Evolutionary conservation across 2,888 invertebrate genomes (phyloP).

Genomic region (Onthophagus sagittarius): DNA sequence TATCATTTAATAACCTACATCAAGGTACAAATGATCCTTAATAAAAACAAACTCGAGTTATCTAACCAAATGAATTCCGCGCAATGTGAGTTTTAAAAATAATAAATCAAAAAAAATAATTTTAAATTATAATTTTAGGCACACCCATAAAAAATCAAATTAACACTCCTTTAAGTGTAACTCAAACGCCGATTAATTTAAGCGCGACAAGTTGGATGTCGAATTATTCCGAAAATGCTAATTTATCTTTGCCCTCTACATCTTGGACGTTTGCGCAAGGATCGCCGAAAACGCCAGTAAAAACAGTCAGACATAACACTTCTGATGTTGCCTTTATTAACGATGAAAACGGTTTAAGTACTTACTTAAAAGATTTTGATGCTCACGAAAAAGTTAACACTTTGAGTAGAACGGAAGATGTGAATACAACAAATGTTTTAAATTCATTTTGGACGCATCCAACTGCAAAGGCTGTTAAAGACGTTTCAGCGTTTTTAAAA

Average conservation of each 20-base stretch:
- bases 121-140: conserved; percentile 10
- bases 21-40: background rate
- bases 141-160: conserved; percentile 14
- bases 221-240: conserved; percentile 37
- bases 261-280: conserved; percentile 46
- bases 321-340: conserved; percentile 48
- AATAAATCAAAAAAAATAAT: background rate
- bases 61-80: background rate
- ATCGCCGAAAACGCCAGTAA: conserved; percentile 28
- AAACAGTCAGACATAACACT: conserved; percentile 15
- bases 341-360: conserved; percentile 50
- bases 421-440: conserved; percentile 48
- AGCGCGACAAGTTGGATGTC: conserved; percentile 46
- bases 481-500: conserved; percentile 51
- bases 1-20: conserved; percentile 47
- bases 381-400: conserved; percentile 40
- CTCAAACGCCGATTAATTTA: conserved; percentile 41
- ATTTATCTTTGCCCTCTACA: conserved; percentile 37
- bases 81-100: background rate
- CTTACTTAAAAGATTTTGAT: conserved; percentile 49
- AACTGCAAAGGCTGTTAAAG: conserved; percentile 50
- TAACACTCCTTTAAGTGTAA: conserved; percentile 15
- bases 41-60: background rate
- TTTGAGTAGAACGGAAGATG: conserved; percentile 41
- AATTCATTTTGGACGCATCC: conserved; percentile 57